Evolutionary conservation across 2,797 vertebrate species (phyloP), one percentile per base, ranked within the genome.

Genomic region (Bovichtus variegatus): DNA sequence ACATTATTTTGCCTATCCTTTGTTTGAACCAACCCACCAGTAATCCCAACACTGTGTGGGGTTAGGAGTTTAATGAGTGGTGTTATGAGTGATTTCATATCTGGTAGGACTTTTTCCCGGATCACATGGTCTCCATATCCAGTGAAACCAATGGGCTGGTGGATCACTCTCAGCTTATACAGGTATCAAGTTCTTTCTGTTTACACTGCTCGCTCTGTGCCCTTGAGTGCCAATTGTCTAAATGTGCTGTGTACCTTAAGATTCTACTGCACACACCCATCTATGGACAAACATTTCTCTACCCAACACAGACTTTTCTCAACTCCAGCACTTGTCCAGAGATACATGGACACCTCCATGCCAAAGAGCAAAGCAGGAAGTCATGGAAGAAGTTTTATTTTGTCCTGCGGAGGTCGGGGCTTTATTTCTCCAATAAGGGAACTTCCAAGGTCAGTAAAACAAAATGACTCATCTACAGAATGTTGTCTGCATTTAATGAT

Each of bases 381-480:
- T 96, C 97, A 0, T 99, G 98, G 98, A 99, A 97, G 93, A 99
- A 96, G 93, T 85, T 95, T 84, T 99, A 96, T 89, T 99, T 99
- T 95, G 91, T 99, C 71, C 92, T 99, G 82, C 95, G 98, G 93
- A 95, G 98, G 92, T 99, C 98, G 25, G 98, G 98, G 54, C 95
- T 99, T 74, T 99, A 99, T 94, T 97, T 97, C 95, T 99, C 98
- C 82, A 99, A 95, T 80, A 99, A 99, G 93, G 98, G 98, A 87
- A 97, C 96, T 71, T 99, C 97, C 71, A 99, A 99, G 97, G 98
- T 99, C 92, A 92, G 94, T 83, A 16, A 63, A 76, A 34, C 46
- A 69, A 74, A 65, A 51, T 16, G 2, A 23, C 34, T 60, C 1
- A 0, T 58, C n/a, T 2, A 34, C 16, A 66, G 27, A 62, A 25